Evolutionary conservation across 1,140 invertebrate species (phyloP).

Genomic region (Aporrectodea caliginosa): DNA sequence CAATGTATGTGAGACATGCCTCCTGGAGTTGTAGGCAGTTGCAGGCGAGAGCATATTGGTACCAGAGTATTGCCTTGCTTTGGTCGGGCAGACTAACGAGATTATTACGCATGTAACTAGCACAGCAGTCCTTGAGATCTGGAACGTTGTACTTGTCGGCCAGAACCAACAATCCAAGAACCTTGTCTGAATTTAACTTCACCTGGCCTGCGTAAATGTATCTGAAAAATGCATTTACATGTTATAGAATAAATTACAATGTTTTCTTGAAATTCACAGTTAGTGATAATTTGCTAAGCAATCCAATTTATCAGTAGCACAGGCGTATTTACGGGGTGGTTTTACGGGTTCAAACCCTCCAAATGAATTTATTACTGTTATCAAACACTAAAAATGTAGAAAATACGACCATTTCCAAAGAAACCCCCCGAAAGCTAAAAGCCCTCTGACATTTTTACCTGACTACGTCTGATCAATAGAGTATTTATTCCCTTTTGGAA

Average conservation of each 20-base stretch:
- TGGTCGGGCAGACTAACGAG: conserved; percentile 47
- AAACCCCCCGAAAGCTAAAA: too few relatives aligned
- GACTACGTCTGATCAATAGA: too few relatives aligned
- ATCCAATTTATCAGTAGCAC: too few relatives aligned
- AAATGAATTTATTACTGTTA: too few relatives aligned
- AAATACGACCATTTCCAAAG: too few relatives aligned
- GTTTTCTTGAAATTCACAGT: too few relatives aligned
- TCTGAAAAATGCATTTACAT: conserved; percentile 35
- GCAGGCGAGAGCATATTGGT: conserved; percentile 48
- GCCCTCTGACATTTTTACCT: too few relatives aligned
- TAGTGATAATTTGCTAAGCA: too few relatives aligned
- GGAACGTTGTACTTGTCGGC: conserved; percentile 50
- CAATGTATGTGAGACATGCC: conserved; percentile 45
- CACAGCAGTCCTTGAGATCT: conserved; percentile 43
- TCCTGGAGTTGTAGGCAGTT: conserved; percentile 41
- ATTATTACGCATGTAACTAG: conserved; percentile 49
- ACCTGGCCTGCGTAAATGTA: conserved; percentile 48
- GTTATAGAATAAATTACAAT: conserved; percentile 2
- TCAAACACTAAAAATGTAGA: too few relatives aligned
- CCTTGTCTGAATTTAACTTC: conserved; percentile 42
- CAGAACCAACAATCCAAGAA: conserved; percentile 45
- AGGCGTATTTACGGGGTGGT: too few relatives aligned
- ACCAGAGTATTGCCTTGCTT: conserved; percentile 50
- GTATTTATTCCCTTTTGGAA: too few relatives aligned
- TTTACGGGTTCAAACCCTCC: too few relatives aligned